phyloP scores from a whole-genome alignment of 37 sponge, comb jelly and placozoan genomes.

The Corticium candelabrum region DNA sequence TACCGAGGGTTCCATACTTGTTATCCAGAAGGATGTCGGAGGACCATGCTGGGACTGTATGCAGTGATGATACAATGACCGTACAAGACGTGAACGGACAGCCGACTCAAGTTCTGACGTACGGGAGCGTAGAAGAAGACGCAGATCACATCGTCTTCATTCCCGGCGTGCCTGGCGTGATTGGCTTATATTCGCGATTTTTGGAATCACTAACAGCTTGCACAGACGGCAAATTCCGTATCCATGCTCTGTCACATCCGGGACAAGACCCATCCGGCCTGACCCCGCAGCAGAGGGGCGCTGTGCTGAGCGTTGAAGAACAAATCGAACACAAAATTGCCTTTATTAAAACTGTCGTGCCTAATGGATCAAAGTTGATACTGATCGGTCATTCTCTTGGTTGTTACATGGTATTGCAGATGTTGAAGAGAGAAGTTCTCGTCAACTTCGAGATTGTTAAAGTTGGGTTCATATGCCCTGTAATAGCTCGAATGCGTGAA shows the following conservation, averaged over 20 bases:
- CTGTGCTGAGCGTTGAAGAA: background rate
- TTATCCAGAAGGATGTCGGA: too few relatives aligned
- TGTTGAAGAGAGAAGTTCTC: background rate
- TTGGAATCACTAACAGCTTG: background rate
- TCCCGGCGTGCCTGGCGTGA: background rate
- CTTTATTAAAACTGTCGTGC: background rate
- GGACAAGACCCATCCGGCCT: background rate
- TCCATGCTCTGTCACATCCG: background rate
- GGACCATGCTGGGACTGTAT: too few relatives aligned
- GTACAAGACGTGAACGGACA: too few relatives aligned
- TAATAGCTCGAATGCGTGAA: background rate
- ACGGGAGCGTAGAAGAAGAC: too few relatives aligned
- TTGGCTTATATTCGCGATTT: background rate
- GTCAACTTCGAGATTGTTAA: background rate
- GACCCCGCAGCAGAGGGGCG: background rate
- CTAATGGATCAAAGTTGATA: background rate
- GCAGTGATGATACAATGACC: too few relatives aligned
- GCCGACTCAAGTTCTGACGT: too few relatives aligned
- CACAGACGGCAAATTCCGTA: background rate
- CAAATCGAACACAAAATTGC: slow-evolving; percentile 1
- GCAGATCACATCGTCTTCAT: background rate
- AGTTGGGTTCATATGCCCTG: background rate
- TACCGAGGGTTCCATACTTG: too few relatives aligned
- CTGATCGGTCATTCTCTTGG: background rate
- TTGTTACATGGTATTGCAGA: background rate